These are phyloP conservation scores for Macaria notata DNA, from an alignment of 2,888 invertebrate species.

Conservation along the genomic window DNA sequence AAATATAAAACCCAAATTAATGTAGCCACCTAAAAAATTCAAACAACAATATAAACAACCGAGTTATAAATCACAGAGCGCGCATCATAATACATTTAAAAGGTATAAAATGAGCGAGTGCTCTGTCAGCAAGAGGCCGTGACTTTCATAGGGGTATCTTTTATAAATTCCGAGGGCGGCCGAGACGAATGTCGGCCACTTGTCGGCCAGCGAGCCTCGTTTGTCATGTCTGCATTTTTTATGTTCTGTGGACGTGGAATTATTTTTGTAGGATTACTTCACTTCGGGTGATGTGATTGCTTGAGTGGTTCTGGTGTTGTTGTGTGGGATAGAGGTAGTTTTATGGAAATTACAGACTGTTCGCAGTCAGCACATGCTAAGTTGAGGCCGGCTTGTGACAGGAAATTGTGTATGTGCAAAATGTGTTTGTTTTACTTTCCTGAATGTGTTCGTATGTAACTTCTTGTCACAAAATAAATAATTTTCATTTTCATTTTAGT, in stretches of 20 bases:
- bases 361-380: too few relatives aligned
- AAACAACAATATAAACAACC: constrained; percentile 6
- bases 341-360: too few relatives aligned
- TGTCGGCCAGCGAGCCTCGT: constrained; percentile 49
- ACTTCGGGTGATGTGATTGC: constrained; percentile 19
- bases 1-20: too few relatives aligned
- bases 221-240: constrained; percentile 66
- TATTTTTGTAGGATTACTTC: constrained; percentile 33
- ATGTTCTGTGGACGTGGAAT: constrained; percentile 45
- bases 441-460: too few relatives aligned
- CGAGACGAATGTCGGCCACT: constrained; percentile 60
- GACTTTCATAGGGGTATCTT: constrained; percentile 51
- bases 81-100: constrained; percentile 38
- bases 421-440: too few relatives aligned
- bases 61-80: constrained; percentile 35
- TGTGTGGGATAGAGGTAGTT: too few relatives aligned
- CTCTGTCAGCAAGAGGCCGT: constrained; percentile 45
- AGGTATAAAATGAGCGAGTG: constrained; percentile 48
- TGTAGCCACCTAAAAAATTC: too few relatives aligned
- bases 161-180: constrained; percentile 50
- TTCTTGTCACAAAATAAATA: too few relatives aligned
- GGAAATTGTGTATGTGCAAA: too few relatives aligned
- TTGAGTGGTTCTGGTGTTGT: neutral
- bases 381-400: too few relatives aligned
- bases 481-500: too few relatives aligned